A percentile compares a stretch with the other conserved stretches of the same genome.
Evolutionary conservation across 2,888 invertebrate species (phyloP).

Genomic region (Cantharis rufa): DNA sequence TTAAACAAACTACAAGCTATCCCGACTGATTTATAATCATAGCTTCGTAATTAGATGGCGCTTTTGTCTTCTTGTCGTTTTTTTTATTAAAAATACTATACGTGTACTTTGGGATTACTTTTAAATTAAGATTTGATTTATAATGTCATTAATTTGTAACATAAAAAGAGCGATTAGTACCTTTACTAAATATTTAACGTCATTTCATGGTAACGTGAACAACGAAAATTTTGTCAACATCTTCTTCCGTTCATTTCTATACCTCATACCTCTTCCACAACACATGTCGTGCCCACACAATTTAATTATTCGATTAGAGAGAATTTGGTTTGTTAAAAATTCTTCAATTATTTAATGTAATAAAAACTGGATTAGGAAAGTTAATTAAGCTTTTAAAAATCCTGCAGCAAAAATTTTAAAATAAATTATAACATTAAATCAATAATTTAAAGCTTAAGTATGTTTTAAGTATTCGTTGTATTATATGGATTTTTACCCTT

Average conservation of each 20-base stretch:
- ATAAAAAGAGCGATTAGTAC: background rate
- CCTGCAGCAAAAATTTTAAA: background rate
- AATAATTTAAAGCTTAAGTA: background rate
- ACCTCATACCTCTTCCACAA: background rate
- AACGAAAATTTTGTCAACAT: background rate
- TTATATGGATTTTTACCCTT: constrained; percentile 3
- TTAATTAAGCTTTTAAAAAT: background rate
- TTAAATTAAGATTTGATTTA: background rate
- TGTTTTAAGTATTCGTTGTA: background rate
- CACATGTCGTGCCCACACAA: background rate
- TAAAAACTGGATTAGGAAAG: background rate
- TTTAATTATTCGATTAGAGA: background rate
- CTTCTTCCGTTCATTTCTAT: background rate
- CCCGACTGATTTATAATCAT: constrained; percentile 26
- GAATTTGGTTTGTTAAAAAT: no score
- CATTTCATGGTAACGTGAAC: background rate
- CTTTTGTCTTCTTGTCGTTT: constrained; percentile 3
- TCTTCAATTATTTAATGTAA: background rate
- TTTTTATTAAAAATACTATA: background rate
- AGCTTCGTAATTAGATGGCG: constrained; percentile 26
- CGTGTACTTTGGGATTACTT: background rate
- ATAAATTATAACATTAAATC: background rate
- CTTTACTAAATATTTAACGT: background rate
- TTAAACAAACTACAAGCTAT: constrained; percentile 46
- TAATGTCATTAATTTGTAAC: background rate